phyloP scores from a whole-genome alignment of 2,888 invertebrate genomes.

The Drosophila algonquin region DNA sequence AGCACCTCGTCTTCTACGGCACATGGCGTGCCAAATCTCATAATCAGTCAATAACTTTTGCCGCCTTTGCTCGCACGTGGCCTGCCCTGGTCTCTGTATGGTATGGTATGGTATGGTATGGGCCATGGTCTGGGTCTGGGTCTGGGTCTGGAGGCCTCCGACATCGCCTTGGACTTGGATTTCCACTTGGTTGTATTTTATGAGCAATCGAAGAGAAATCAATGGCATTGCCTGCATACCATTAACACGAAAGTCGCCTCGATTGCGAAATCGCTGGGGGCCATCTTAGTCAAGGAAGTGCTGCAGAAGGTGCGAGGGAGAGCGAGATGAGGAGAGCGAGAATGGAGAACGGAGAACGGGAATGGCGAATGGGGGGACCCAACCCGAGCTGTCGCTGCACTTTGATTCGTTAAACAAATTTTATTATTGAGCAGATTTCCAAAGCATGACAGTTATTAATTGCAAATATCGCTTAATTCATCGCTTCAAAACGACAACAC shows the following conservation, averaged over 20 bases:
- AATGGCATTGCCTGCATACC: constrained; percentile 80
- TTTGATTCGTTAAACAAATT: constrained; percentile 79
- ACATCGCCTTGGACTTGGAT: constrained; percentile 58
- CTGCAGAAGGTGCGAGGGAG: constrained; percentile 12
- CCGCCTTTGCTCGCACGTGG: constrained; percentile 77
- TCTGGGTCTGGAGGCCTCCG: constrained; percentile 24
- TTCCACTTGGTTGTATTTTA: constrained; percentile 62
- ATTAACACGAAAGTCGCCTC: constrained; percentile 76
- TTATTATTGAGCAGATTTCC: constrained; percentile 78
- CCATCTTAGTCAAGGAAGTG: constrained; percentile 51
- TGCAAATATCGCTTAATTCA: constrained; percentile 83
- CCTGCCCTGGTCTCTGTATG: constrained; percentile 17
- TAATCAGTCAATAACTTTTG: constrained; percentile 81
- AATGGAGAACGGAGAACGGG: neutral
- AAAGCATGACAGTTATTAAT: constrained; percentile 82
- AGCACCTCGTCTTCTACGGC: constrained; percentile 32
- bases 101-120: neutral
- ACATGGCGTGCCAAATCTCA: constrained; percentile 80
- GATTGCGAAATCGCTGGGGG: constrained; percentile 68
- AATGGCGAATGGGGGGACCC: neutral
- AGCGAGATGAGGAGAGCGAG: neutral
- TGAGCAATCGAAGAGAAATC: constrained; percentile 80
- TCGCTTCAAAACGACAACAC: constrained; percentile 81
- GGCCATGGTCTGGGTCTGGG: neutral
- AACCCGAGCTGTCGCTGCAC: constrained; percentile 32